Evolutionary conservation across 2,888 invertebrate species (phyloP).

Genomic region (Periphyllus acericola): DNA sequence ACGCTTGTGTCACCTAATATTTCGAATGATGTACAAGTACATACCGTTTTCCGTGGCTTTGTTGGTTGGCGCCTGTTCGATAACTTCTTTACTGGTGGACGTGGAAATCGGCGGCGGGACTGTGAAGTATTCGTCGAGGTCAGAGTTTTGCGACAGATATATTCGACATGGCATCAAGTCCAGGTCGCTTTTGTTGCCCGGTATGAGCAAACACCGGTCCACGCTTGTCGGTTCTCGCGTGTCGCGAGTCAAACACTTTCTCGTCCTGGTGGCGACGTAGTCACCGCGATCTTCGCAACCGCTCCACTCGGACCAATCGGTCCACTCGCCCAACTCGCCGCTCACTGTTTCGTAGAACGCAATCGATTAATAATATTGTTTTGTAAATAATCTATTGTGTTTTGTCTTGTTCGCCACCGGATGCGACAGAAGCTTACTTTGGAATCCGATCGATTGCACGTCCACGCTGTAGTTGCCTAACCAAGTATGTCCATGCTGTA

Average conservation of each 20-base stretch:
- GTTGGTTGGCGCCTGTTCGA: constrained; percentile 40
- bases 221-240: constrained; percentile 62
- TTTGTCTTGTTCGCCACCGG: background rate
- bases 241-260: constrained; percentile 62
- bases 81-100: constrained; percentile 41
- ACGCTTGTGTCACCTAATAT: too few species aligned
- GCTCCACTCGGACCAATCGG: constrained; percentile 65
- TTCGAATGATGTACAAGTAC: too few species aligned
- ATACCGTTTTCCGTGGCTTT: constrained; percentile 58
- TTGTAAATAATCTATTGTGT: background rate
- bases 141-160: constrained; percentile 52
- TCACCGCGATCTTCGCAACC: constrained; percentile 64
- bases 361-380: background rate
- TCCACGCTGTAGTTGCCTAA: constrained; percentile 66
- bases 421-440: constrained; percentile 62
- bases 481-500: constrained; percentile 66
- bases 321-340: constrained; percentile 65
- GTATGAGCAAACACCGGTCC: constrained; percentile 63
- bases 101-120: constrained; percentile 28
- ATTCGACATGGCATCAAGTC: constrained; percentile 63
- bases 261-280: constrained; percentile 62
- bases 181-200: constrained; percentile 63
- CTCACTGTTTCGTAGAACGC: constrained; percentile 63
- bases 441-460: constrained; percentile 67
- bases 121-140: constrained; percentile 56